Conservation (phyloP, 2,113 vertebrate genomes). For the Campylorhamphus procurvoides region DNA sequence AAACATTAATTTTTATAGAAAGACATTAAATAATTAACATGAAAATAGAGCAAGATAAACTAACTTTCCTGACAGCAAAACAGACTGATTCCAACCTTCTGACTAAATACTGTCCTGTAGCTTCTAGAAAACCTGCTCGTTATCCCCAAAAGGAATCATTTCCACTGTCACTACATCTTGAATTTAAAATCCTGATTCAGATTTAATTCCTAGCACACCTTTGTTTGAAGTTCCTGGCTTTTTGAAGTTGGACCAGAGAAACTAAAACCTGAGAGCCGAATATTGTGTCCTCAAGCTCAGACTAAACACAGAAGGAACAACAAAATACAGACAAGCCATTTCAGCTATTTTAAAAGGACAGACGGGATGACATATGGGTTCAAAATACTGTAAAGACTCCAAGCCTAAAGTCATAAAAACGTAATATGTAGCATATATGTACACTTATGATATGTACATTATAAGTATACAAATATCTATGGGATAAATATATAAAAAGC, state of each 20-base stretch:
- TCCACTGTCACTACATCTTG: neutral
- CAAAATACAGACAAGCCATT: neutral
- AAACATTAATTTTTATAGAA: neutral
- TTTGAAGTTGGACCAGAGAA: neutral
- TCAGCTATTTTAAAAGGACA: neutral
- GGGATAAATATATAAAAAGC: neutral
- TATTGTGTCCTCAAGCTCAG: neutral
- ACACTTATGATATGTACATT: neutral
- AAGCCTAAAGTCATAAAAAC: neutral
- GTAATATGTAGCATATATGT: neutral
- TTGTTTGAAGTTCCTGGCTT: neutral
- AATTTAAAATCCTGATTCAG: neutral
- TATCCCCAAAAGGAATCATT: neutral
- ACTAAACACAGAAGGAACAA: neutral
- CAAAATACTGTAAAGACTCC: neutral
- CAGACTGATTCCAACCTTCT: neutral
- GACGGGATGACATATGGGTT: conserved; percentile 39
- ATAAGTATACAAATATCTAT: neutral
- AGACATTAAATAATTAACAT: neutral
- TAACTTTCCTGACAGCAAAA: neutral
- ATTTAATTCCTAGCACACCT: neutral
- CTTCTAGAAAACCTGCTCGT: neutral
- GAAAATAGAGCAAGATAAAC: neutral
- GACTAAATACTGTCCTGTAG: neutral
- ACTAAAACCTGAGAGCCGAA: neutral